These are phyloP conservation scores for Napeogenes inachia DNA, from an alignment of 2,888 invertebrate genomes.

Conservation along the genomic window DNA sequence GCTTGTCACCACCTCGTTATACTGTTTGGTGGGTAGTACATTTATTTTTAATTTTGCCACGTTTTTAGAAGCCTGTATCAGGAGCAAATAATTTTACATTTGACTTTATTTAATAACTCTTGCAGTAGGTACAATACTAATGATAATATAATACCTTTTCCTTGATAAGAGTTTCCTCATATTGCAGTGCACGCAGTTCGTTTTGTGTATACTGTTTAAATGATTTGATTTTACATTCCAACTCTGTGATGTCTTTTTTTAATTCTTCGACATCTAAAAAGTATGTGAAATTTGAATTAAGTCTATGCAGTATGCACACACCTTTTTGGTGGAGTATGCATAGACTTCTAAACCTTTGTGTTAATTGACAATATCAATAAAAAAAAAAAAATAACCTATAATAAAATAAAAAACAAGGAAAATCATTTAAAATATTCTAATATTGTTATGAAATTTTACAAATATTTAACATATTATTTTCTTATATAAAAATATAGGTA, in stretches of 20 bases:
- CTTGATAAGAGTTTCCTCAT: conserved; percentile 40
- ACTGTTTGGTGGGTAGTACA: conserved; percentile 34
- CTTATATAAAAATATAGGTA: too few relatives aligned
- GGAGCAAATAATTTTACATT: neutral
- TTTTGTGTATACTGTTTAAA: conserved; percentile 45
- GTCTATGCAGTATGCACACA: too few relatives aligned
- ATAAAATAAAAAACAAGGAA: neutral
- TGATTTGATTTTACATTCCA: conserved; percentile 52
- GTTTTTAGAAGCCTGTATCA: conserved; percentile 10
- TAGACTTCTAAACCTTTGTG: neutral
- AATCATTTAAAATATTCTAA: neutral
- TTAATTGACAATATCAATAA: neutral
- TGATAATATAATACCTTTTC: conserved; percentile 37
- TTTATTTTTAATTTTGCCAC: conserved; percentile 9
- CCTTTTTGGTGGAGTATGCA: too few relatives aligned
- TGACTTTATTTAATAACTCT: neutral
- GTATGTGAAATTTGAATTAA: neutral
- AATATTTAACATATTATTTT: neutral
- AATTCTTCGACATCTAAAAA: conserved; percentile 59
- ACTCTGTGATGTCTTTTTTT: conserved; percentile 48
- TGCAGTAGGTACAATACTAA: conserved; percentile 3
- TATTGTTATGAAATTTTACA: too few relatives aligned
- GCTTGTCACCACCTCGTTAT: conserved; percentile 56
- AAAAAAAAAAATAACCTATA: neutral
- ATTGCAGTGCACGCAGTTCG: conserved; percentile 42